A percentile compares a stretch with the other conserved stretches of the same genome.
Evolutionary conservation across 2,797 vertebrate species (phyloP).

Genomic region (Darevskia mixta): DNA sequence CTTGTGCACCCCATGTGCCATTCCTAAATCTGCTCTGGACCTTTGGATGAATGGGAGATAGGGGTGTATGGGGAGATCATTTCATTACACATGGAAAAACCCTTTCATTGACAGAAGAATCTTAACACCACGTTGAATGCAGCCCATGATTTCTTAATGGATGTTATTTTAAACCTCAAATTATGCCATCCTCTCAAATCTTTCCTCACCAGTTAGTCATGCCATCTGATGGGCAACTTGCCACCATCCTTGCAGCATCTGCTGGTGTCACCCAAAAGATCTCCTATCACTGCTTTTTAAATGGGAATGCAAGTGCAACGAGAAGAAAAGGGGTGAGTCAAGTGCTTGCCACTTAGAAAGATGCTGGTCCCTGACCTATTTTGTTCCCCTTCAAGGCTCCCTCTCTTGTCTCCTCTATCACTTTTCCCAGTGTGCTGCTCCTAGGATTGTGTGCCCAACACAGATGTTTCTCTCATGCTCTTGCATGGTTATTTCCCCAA

Average conservation of each 20-base stretch:
- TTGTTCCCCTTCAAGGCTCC: background rate
- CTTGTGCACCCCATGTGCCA: too few relatives aligned
- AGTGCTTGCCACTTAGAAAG: conserved; percentile 31
- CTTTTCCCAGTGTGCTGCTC: conserved; percentile 16
- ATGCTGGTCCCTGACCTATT: conserved; percentile 31
- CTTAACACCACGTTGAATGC: too few relatives aligned
- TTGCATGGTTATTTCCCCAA: conserved; percentile 67
- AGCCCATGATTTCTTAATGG: background rate
- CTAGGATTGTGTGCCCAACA: conserved; percentile 17
- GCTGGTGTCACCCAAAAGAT: conserved; percentile 14
- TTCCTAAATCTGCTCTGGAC: too few relatives aligned
- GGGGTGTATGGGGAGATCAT: too few relatives aligned
- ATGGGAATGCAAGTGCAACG: conserved; percentile 33
- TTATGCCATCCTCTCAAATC: conserved; percentile 39
- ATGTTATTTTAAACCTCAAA: conserved; percentile 5
- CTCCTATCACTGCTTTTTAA: conserved; percentile 34
- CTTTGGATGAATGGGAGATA: too few relatives aligned
- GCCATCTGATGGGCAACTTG: conserved; percentile 22
- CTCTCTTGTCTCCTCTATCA: conserved; percentile 13
- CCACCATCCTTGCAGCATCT: conserved; percentile 48
- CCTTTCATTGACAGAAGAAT: too few relatives aligned
- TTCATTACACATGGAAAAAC: too few relatives aligned
- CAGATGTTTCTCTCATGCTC: conserved; percentile 70
- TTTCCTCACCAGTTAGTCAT: conserved; percentile 49
- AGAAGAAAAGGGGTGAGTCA: conserved; percentile 38